These are phyloP conservation scores for Idaea biselata DNA, from an alignment of 2,888 invertebrate species.

Conservation along the genomic window DNA sequence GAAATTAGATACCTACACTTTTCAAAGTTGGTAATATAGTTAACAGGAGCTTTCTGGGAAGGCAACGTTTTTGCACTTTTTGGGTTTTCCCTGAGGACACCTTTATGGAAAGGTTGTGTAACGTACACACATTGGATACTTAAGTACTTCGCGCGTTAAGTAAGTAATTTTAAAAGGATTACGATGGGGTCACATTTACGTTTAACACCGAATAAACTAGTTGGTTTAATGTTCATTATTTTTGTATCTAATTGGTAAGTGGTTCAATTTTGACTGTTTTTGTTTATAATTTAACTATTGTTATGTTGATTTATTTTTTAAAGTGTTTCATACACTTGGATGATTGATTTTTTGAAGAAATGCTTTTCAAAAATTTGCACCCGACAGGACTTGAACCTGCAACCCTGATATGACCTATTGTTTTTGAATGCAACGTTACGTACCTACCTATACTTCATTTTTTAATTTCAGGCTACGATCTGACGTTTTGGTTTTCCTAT, in stretches of 20 bases:
- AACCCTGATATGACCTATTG: too few species aligned
- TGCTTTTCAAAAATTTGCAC: too few species aligned
- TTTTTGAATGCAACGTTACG: too few species aligned
- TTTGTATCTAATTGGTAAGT: not conserved
- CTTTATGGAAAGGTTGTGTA: not conserved
- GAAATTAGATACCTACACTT: not conserved
- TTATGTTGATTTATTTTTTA: too few species aligned
- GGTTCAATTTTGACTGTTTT: too few species aligned
- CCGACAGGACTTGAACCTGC: too few species aligned
- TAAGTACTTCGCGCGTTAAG: not conserved
- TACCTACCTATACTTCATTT: too few species aligned
- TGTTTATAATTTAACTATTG: too few species aligned
- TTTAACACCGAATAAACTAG: not conserved
- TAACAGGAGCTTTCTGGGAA: not conserved
- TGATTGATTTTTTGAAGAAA: too few species aligned
- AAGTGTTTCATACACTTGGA: too few species aligned
- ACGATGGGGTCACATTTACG: not conserved
- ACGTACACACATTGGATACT: not conserved
- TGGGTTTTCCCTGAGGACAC: not conserved
- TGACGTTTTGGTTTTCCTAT: too few species aligned
- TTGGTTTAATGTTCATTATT: not conserved
- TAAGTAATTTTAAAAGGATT: constrained; percentile 1
- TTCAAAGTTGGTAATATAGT: not conserved
- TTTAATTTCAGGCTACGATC: too few species aligned
- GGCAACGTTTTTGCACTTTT: not conserved